Percentiles rank a stretch among this genome's conserved stretches.
Conservation (phyloP, 2,797 vertebrate genomes). For the Rhabdophis nuchalis region DNA sequence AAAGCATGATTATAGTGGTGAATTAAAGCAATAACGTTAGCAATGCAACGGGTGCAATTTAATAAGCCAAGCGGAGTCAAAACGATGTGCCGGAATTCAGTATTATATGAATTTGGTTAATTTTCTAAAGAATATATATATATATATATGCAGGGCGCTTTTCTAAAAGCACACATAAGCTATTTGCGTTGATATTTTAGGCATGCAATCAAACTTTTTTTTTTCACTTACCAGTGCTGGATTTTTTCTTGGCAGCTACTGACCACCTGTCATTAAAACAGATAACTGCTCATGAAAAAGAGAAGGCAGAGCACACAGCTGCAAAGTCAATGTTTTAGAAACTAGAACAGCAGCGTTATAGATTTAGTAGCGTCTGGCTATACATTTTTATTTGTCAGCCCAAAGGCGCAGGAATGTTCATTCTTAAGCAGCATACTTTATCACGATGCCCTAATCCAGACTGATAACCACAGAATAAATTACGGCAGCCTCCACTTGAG, state of each 20-base stretch:
- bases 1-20: conserved; percentile 25
- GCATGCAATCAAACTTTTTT: conserved; percentile 60
- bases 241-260: conserved; percentile 79
- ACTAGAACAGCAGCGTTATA: conserved; percentile 64
- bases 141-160: background rate
- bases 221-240: conserved; percentile 81
- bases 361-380: conserved; percentile 54
- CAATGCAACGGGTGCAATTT: conserved; percentile 38
- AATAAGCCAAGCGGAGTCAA: conserved; percentile 31
- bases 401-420: conserved; percentile 57
- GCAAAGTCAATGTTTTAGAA: conserved; percentile 68
- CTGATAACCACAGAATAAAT: conserved; percentile 73
- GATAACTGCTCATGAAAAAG: conserved; percentile 75
- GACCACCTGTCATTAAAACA: conserved; percentile 84
- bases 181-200: conserved; percentile 59
- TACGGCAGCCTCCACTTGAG: conserved; percentile 61
- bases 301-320: conserved; percentile 64
- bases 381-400: conserved; percentile 75
- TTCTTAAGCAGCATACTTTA: conserved; percentile 66
- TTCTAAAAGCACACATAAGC: conserved; percentile 48
- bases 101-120: conserved; percentile 33
- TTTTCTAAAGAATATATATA: conserved; percentile 20
- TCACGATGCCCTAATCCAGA: conserved; percentile 65
- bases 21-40: conserved; percentile 18
- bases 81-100: conserved; percentile 37